Percentiles rank a stretch among this genome's conserved stretches.
These are phyloP conservation scores for Chlorops oryzae DNA, from an alignment of 1,140 invertebrate species.

Conservation along the genomic window DNA sequence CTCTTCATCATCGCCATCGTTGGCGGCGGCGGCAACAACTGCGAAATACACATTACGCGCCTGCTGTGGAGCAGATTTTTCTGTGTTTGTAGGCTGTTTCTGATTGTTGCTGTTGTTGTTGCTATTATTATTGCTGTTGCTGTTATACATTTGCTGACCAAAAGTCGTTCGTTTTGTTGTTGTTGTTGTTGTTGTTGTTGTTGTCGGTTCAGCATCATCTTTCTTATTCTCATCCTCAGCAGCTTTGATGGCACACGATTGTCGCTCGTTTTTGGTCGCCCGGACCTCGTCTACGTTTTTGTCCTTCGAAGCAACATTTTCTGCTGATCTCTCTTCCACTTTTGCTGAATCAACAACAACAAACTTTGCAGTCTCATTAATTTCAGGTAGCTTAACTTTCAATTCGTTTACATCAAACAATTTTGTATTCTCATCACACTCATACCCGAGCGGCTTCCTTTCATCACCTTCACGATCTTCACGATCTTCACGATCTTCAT, in stretches of 20 bases:
- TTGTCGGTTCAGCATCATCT: background rate
- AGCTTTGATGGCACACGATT: background rate
- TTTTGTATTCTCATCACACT: conserved; percentile 27
- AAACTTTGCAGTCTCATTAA: conserved; percentile 48
- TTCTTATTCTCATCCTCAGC: background rate
- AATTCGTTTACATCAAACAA: conserved; percentile 49
- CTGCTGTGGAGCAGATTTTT: conserved; percentile 15
- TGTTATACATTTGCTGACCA: conserved; percentile 32
- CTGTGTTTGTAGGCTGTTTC: conserved; percentile 1
- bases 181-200: conserved; percentile 11
- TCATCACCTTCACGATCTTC: conserved; percentile 10
- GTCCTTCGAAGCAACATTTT: too few relatives aligned
- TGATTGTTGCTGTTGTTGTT: conserved; percentile 8
- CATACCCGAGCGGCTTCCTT: background rate
- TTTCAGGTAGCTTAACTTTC: conserved; percentile 49
- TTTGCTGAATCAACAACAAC: conserved; percentile 43
- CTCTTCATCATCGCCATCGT: background rate
- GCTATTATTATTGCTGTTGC: conserved; percentile 16
- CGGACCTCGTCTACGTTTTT: background rate
- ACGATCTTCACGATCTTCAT: conserved; percentile 18
- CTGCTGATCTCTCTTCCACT: conserved; percentile 29
- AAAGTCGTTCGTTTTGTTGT: conserved; percentile 45
- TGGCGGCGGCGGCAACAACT: conserved; percentile 10
- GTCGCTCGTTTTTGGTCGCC: background rate
- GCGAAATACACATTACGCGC: conserved; percentile 34